These are phyloP conservation scores for Sternarchorhynchus goeldii DNA, from an alignment of 2,797 vertebrate species.

Conservation along the genomic window DNA sequence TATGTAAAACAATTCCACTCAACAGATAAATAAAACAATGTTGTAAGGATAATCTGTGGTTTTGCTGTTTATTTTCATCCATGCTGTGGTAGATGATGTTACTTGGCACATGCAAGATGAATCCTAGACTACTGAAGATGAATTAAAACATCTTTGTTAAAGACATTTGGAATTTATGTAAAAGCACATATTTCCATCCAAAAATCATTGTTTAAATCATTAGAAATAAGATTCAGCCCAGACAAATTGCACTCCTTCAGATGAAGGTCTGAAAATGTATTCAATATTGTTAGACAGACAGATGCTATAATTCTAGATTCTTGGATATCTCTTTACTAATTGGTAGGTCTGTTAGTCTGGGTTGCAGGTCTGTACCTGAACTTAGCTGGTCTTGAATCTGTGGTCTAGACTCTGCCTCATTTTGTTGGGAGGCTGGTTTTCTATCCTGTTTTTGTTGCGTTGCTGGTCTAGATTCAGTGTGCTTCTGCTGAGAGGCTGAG, in stretches of 20 bases:
- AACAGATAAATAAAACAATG: conserved; percentile 49
- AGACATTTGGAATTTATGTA: no score
- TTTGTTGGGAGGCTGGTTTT: conserved; percentile 15
- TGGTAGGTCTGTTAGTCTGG: neutral
- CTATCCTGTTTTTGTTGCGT: neutral
- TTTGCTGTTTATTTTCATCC: neutral
- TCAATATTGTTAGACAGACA: no score
- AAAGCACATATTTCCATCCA: no score
- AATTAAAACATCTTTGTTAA: no score
- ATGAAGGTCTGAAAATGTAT: no score
- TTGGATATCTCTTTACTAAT: no score
- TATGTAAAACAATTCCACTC: conserved; percentile 37
- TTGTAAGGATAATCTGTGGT: conserved; percentile 30
- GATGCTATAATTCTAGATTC: no score
- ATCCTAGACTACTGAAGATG: no score
- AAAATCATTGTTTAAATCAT: no score
- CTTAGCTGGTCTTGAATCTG: conserved; percentile 16
- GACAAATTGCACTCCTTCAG: no score
- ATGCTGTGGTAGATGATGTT: neutral
- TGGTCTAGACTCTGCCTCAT: conserved; percentile 22
- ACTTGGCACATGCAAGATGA: no score
- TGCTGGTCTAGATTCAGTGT: conserved; percentile 1
- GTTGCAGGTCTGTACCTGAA: conserved; percentile 18
- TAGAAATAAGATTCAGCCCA: no score
- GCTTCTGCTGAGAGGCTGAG: conserved; percentile 23